A percentile compares a stretch with the other conserved stretches of the same genome.
Conservation (phyloP, 2,113 vertebrate species). For the Thamnaconus septentrionalis region DNA sequence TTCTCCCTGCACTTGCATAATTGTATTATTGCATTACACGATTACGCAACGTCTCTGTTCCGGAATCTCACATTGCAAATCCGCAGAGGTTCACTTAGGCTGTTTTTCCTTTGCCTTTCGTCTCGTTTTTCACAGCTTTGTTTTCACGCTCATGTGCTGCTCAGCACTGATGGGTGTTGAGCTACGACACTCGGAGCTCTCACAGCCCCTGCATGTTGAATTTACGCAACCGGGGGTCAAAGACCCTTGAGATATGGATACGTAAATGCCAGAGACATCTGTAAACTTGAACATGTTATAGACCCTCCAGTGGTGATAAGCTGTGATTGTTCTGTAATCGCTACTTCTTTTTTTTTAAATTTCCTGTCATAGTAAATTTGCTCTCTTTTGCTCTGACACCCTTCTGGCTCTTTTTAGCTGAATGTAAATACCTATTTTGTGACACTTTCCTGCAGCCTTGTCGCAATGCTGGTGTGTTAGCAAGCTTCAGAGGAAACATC, state of each 20-base stretch:
- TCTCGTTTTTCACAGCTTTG: slow-evolving; percentile 23
- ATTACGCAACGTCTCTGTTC: slow-evolving; percentile 17
- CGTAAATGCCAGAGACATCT: not conserved
- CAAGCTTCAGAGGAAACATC: too few relatives aligned
- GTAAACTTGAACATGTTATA: too few relatives aligned
- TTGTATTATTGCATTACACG: not conserved
- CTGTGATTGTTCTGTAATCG: too few relatives aligned
- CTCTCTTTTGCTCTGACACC: too few relatives aligned
- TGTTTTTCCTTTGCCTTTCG: not conserved
- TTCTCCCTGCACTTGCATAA: slow-evolving; percentile 1
- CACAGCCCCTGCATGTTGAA: not conserved
- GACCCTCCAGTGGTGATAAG: too few relatives aligned
- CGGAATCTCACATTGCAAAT: slow-evolving; percentile 1
- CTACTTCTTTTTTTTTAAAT: too few relatives aligned
- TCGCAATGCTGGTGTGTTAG: too few relatives aligned
- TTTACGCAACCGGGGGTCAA: too few relatives aligned
- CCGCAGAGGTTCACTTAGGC: not conserved
- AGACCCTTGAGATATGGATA: not conserved
- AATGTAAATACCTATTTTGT: too few relatives aligned
- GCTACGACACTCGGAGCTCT: not conserved
- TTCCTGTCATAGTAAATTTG: too few relatives aligned
- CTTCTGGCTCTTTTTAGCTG: too few relatives aligned
- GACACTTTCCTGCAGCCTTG: too few relatives aligned
- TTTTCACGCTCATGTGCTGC: not conserved
- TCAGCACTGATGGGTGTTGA: not conserved